Base-by-base conservation (phyloP, 2,797 vertebrate species). In the Salarias fasciatus region DNA sequence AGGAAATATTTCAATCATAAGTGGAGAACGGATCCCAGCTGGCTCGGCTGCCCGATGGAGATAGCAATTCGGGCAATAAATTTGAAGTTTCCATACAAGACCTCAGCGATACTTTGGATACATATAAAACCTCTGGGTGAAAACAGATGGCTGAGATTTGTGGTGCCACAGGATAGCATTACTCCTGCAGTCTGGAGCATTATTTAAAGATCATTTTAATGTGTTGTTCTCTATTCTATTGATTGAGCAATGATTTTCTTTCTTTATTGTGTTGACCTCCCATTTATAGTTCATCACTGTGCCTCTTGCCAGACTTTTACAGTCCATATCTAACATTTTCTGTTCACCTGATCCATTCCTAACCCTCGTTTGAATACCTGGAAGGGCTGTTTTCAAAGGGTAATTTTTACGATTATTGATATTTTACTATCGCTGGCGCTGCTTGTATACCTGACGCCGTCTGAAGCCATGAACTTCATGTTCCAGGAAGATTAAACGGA, bases 61-160 rank as follows among this genome's bases (percentile, higher is more conserved):
- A 65, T 59, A 41, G 57, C 52, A 41, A 53, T 55, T 56, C 4
- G 24, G 43, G 44, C 38, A 29, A 46, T 68, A 68, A 64, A 63
- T 63, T n/a, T 8, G 0, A 41, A 48, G 12, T 33, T 40, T 72
- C 18, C 37, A 14, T 24, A 54, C 43, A 14, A 67, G 51, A 49
- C 53, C 55, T 45, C 24, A 6, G 10, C 28, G 37, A 28, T 40
- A 29, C 48, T 61, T 38, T 13, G 31, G 13, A 49, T 50, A 41
- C 54, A 44, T 40, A 38, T 28, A 5, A 53, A 54, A 31, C 13
- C 44, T 48, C 41, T 52, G 33, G 28, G 6, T 3, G 10, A 15
- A 29, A 49, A 40, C 48, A 55, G 38, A 55, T 44, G 52, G 67
- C 13, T 9, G 28, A 44, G 35, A 51, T 38, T 10, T 58, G 44